Evolutionary conservation across 1,140 invertebrate species (phyloP).

Genomic region (Sycophaga agraensis): DNA sequence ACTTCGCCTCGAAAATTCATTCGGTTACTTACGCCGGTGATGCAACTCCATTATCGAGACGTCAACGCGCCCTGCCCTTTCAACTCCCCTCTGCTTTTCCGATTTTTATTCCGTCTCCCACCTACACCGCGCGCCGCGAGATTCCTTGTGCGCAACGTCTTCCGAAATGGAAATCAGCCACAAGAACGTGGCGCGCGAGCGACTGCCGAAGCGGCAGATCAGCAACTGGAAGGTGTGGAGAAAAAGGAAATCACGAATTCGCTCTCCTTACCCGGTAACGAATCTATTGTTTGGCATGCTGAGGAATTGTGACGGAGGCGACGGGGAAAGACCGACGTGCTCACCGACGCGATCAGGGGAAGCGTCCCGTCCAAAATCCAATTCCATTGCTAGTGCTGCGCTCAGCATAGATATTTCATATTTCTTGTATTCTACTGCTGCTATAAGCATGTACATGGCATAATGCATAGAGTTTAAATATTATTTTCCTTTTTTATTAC

Average conservation of each 20-base stretch:
- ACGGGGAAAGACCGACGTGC: too few species aligned
- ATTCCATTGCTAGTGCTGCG: too few species aligned
- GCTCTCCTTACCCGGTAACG: not conserved
- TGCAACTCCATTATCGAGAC: not conserved
- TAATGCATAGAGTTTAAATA: too few species aligned
- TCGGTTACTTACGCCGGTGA: not conserved
- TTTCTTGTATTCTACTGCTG: too few species aligned
- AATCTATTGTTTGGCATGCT: conserved; percentile 4
- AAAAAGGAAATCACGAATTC: not conserved
- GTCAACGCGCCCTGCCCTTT: not conserved
- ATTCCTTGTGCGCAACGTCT: not conserved
- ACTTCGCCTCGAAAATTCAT: too few species aligned
- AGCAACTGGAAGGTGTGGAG: too few species aligned
- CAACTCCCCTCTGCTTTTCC: too few species aligned
- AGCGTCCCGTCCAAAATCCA: too few species aligned
- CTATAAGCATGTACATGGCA: too few species aligned
- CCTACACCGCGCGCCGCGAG: not conserved
- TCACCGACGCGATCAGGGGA: not conserved
- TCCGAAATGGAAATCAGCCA: not conserved
- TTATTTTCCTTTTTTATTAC: too few species aligned
- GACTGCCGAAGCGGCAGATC: not conserved
- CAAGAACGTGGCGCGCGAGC: not conserved
- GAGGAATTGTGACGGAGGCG: too few species aligned
- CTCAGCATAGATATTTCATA: too few species aligned
- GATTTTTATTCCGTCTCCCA: not conserved